These are phyloP conservation scores for Pogoniulus pusillus DNA, from an alignment of 2,797 vertebrate genomes.

Conservation along the genomic window DNA sequence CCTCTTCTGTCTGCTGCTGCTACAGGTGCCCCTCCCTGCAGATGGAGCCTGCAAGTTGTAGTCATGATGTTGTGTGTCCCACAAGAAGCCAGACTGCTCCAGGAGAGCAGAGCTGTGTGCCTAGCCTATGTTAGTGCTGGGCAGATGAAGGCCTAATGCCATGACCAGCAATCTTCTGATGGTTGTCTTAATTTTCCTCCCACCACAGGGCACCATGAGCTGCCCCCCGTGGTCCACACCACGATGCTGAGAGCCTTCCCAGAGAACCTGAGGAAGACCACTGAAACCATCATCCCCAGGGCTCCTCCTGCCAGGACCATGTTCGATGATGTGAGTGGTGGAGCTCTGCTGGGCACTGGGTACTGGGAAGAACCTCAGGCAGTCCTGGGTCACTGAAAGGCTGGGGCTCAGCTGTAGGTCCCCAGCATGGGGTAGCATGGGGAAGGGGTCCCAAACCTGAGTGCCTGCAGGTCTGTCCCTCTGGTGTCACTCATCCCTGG, in stretches of 20 bases:
- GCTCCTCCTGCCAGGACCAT: slow-evolving; percentile 55
- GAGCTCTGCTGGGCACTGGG: too few relatives aligned
- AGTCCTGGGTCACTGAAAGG: not conserved
- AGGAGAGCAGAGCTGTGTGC: not conserved
- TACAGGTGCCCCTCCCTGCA: not conserved
- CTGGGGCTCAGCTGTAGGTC: not conserved
- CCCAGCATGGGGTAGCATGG: accelerated
- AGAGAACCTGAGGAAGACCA: slow-evolving; percentile 75
- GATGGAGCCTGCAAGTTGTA: not conserved
- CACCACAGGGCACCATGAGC: slow-evolving; percentile 88
- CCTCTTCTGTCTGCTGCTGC: not conserved
- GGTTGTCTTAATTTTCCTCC: not conserved
- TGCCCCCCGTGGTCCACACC: slow-evolving; percentile 92
- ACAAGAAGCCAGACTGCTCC: accelerated
- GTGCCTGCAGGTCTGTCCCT: not conserved
- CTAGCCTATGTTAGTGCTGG: accelerated
- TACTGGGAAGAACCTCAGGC: accelerated
- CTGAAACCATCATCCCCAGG: slow-evolving; percentile 80
- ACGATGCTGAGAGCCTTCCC: slow-evolving; percentile 93
- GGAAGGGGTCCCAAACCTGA: not conserved
- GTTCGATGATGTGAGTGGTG: slow-evolving; percentile 79
- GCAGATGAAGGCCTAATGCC: not conserved
- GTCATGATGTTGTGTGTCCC: not conserved
- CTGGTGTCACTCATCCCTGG: not conserved
- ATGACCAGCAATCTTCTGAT: not conserved